phyloP scores from a whole-genome alignment of 2,888 invertebrate species.

The Timandra comae region DNA sequence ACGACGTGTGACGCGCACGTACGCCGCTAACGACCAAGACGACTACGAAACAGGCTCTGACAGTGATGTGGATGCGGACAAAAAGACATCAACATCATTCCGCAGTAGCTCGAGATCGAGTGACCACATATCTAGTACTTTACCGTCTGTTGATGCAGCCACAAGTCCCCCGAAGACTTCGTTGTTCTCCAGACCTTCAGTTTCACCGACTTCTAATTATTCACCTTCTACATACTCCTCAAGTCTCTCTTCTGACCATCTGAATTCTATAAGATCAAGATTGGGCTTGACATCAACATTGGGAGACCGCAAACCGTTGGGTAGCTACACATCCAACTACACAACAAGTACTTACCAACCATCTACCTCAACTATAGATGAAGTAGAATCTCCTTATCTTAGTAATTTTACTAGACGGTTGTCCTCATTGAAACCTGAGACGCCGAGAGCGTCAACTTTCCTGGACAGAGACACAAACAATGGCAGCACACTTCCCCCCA shows the following conservation, averaged over 20 bases:
- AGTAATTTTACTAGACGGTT: conserved; percentile 82
- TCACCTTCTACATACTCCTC: conserved; percentile 28
- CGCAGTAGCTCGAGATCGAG: conserved; percentile 60
- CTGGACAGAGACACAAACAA: conserved; percentile 59
- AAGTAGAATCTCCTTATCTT: conserved; percentile 81
- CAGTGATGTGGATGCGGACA: conserved; percentile 78
- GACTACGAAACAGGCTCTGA: conserved; percentile 84
- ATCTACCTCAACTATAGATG: conserved; percentile 58
- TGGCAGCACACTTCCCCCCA: conserved; percentile 50
- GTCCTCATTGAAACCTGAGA: conserved; percentile 63
- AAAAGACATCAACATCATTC: conserved; percentile 51
- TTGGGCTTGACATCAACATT: conserved; percentile 70
- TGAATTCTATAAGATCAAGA: conserved; percentile 77
- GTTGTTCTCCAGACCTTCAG: conserved; percentile 58
- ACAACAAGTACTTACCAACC: conserved; percentile 50
- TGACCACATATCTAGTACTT: conserved; percentile 62
- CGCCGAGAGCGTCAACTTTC: conserved; percentile 39
- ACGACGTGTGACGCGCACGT: conserved; percentile 68
- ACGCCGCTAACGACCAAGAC: conserved; percentile 65
- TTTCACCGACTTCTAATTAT: conserved; percentile 39
- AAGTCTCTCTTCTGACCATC: conserved; percentile 64
- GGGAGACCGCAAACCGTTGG: conserved; percentile 45
- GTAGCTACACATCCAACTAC: conserved; percentile 47
- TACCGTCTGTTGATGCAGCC: conserved; percentile 45
- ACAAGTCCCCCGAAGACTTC: conserved; percentile 56